Base-by-base conservation (phyloP, 2,113 vertebrate species). In the Actenoides hombroni region DNA sequence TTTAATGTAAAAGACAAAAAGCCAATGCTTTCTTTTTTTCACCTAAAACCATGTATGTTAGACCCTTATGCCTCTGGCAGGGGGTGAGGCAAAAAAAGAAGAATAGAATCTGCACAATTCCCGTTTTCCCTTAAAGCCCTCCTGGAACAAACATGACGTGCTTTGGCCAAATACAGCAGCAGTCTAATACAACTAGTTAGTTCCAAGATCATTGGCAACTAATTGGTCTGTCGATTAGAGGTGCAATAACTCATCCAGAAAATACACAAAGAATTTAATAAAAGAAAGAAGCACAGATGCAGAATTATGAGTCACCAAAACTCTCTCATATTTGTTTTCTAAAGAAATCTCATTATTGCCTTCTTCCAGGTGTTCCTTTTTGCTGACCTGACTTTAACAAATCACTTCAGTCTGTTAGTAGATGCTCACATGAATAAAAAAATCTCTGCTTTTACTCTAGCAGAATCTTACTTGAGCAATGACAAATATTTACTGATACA, bases 371-470 rank as follows among this genome's bases (percentile, higher is more conserved):
- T 96, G 83, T 65, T 95, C 64, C 63, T 85, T 95, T 51, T 95
- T 83, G 73, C 88, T 94, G 83, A 69, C 63, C 95, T 96, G 91
- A 94, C 87, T 96, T 92, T 94, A 96, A 96, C 80, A 97, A 97
- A 97, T 94, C 68, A 64, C 74, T 87, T 86, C 29, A 26, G 18
- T 63, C 75, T 95, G 14, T 59, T 86, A 48, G 51, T 67, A 67
- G 77, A 81, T 69, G 60, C 64, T 86, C 37, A 83, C 74, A 69
- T 67, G 83, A 96, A 95, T 92, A 91, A 78, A 91, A 78, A 94
- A 92, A 92, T 42, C 16, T 65, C 74, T 71, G 37, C 9, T 91
- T 46, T 75, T 48, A 73, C 21, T 83, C 86, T 9, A 80, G 48
- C 35, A 94, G 59, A 78, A 70, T 78, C 39, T 81, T 75, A 67